Percentiles rank a stretch among this genome's conserved stretches.
phyloP scores from a whole-genome alignment of 2,797 vertebrate species.

The Vultur gryphus region DNA sequence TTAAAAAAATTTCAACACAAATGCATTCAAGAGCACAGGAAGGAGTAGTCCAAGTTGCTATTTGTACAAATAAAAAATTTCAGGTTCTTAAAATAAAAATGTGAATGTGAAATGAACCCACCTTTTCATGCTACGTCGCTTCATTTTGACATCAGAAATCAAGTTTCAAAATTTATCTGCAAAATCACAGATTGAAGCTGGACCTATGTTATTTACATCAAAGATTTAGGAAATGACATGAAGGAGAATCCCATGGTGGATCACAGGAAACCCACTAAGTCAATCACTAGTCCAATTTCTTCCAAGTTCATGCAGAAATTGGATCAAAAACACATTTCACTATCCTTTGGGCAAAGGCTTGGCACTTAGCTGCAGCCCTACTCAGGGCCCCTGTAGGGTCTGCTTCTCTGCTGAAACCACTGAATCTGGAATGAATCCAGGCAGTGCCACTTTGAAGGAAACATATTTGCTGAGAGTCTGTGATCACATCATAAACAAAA shows the following conservation, averaged over 20 bases:
- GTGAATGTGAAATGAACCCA: not conserved
- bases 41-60: not conserved
- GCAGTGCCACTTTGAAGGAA: slow-evolving; percentile 10
- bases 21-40: not conserved
- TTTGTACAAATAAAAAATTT: not conserved
- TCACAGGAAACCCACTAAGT: not conserved
- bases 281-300: not conserved
- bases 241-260: not conserved
- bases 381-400: not conserved
- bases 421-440: slow-evolving; percentile 10
- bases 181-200: not conserved
- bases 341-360: not conserved
- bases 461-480: not conserved
- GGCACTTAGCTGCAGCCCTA: not conserved
- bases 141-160: not conserved
- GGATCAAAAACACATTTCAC: not conserved
- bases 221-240: not conserved
- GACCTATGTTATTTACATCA: not conserved
- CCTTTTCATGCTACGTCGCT: not conserved
- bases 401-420: not conserved
- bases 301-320: not conserved
- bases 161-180: not conserved
- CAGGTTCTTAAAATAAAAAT: not conserved
- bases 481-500: slow-evolving; percentile 29
- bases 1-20: not conserved